These are phyloP conservation scores for Rhagoletis pomonella DNA, from an alignment of 1,140 invertebrate genomes.

Conservation along the genomic window DNA sequence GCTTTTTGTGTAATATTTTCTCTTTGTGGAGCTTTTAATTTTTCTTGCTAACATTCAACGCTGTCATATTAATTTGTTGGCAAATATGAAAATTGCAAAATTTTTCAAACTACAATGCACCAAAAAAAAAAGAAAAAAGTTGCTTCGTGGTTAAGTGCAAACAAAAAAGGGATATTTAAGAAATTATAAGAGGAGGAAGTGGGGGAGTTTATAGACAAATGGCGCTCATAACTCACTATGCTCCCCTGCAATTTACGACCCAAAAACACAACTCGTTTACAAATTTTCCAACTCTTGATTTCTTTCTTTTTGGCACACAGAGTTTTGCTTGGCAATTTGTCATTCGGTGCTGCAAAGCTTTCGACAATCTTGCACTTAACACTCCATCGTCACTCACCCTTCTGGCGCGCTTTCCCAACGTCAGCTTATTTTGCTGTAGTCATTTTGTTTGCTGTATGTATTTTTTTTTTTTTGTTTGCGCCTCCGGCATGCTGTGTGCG, in stretches of 20 bases:
- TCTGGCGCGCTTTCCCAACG: neutral
- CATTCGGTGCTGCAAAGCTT: constrained; percentile 18
- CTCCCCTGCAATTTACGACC: neutral
- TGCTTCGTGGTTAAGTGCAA: neutral
- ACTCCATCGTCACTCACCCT: neutral
- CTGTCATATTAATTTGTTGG: constrained; percentile 14
- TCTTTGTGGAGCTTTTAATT: neutral
- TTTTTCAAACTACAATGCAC: constrained; percentile 10
- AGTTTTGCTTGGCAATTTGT: constrained; percentile 15
- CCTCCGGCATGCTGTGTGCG: too few species aligned
- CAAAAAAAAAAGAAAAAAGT: neutral
- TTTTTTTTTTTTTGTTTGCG: too few species aligned
- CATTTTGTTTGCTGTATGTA: too few species aligned
- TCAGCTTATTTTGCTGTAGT: neutral
- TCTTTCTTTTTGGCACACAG: neutral
- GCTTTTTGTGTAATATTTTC: neutral
- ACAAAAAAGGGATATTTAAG: neutral
- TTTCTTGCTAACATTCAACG: neutral
- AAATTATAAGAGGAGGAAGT: neutral
- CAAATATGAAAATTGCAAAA: constrained; percentile 39
- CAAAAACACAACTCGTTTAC: neutral
- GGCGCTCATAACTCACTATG: constrained; percentile 12
- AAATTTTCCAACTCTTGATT: neutral
- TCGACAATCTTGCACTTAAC: constrained; percentile 12
- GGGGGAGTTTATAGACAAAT: neutral